A percentile compares a stretch with the other conserved stretches of the same genome.
These are phyloP conservation scores for Patiria miniata DNA, from an alignment of 35 echinoderm and acorn worm species.

Conservation along the genomic window DNA sequence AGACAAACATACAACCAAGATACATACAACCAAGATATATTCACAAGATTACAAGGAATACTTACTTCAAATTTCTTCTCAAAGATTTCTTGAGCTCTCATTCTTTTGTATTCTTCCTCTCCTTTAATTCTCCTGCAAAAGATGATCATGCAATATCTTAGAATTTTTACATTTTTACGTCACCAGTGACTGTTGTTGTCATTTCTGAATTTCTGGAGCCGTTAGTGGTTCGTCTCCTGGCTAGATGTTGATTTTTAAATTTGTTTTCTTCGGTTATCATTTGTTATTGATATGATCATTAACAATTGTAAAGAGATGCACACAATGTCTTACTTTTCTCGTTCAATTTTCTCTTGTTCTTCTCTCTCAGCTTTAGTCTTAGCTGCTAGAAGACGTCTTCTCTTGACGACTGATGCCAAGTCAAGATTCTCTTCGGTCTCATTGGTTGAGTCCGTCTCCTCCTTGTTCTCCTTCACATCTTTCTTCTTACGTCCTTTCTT, in stretches of 20 bases:
- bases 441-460: not conserved
- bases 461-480: constrained; percentile 53
- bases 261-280: too few relatives aligned
- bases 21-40: too few relatives aligned
- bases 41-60: too few relatives aligned
- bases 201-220: too few relatives aligned
- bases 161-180: not conserved
- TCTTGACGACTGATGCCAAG: constrained; percentile 84
- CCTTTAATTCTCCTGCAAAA: constrained; percentile 77
- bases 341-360: constrained; percentile 73
- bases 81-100: constrained; percentile 63
- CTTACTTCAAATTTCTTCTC: constrained; percentile 83
- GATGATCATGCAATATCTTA: not conserved
- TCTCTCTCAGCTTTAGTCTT: constrained; percentile 72
- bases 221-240: too few relatives aligned
- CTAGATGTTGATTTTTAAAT: too few relatives aligned
- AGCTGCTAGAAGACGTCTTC: constrained; percentile 71
- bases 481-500: constrained; percentile 55
- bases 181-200: not conserved
- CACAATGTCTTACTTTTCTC: constrained; percentile 58
- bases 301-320: not conserved
- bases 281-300: too few relatives aligned
- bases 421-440: constrained; percentile 61
- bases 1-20: too few relatives aligned
- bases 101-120: constrained; percentile 66